A percentile compares a stretch with the other conserved stretches of the same genome.
phyloP scores from a whole-genome alignment of 2,797 vertebrate genomes.

The Picus viridis region DNA sequence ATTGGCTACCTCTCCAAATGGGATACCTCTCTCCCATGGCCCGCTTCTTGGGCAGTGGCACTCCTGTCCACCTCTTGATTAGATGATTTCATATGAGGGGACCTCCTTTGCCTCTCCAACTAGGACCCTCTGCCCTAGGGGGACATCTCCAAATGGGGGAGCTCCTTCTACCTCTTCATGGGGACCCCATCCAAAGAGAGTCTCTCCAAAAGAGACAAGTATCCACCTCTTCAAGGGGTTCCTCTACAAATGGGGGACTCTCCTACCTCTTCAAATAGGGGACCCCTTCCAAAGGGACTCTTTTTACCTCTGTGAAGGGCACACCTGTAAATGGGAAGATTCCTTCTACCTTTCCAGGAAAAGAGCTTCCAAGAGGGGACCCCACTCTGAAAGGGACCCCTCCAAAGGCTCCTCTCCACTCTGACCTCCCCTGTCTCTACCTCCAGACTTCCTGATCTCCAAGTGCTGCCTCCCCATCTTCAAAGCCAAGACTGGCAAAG shows the following conservation, averaged over 20 bases:
- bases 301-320: background rate
- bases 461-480: slow-evolving; percentile 33
- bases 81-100: no score
- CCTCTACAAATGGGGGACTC: background rate
- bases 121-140: no score
- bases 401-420: background rate
- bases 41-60: no score
- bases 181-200: background rate
- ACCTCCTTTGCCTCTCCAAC: no score
- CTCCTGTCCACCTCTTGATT: no score
- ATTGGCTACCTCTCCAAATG: no score
- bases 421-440: background rate
- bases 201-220: no score
- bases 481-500: slow-evolving; percentile 82
- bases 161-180: background rate
- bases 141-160: background rate
- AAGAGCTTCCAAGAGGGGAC: background rate
- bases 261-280: background rate
- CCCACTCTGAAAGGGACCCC: no score
- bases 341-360: background rate
- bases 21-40: no score
- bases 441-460: slow-evolving; percentile 32
- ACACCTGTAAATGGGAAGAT: background rate
- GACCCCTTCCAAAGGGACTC: background rate
- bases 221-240: background rate